phyloP scores from a whole-genome alignment of 1,140 invertebrate species.

The Conus ventricosus region DNA sequence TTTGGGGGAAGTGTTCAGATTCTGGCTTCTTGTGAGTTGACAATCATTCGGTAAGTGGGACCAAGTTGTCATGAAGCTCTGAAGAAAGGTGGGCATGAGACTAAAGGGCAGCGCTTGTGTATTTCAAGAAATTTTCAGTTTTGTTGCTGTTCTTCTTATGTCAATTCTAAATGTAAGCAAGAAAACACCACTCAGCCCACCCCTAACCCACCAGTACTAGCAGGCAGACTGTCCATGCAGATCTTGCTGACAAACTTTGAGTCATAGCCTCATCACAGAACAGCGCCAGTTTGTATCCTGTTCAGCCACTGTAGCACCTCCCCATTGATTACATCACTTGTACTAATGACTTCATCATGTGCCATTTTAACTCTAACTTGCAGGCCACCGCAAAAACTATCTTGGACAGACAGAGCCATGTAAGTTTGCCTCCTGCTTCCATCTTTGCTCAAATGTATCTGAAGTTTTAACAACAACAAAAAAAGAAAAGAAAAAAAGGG shows the following conservation, averaged over 20 bases:
- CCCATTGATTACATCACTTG: slow-evolving; percentile 22
- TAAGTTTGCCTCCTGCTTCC: slow-evolving; percentile 48
- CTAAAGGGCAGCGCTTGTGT: no score
- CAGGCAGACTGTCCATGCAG: slow-evolving; percentile 22
- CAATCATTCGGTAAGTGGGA: no score
- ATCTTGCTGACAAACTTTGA: slow-evolving; percentile 20
- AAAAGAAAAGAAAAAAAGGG: no score
- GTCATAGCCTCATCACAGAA: slow-evolving; percentile 19
- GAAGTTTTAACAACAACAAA: no score
- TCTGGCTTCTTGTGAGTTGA: no score
- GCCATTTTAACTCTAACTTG: slow-evolving; percentile 44
- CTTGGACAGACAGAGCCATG: slow-evolving; percentile 63
- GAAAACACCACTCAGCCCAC: no score
- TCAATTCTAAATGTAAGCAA: no score
- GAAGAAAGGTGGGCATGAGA: no score
- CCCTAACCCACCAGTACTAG: neutral
- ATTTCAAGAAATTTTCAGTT: no score
- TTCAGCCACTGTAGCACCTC: neutral
- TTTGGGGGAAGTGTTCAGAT: no score
- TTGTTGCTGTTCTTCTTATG: no score
- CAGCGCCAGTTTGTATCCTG: neutral
- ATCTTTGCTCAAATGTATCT: slow-evolving; percentile 23
- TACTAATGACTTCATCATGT: slow-evolving; percentile 40
- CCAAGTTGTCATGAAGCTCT: no score
- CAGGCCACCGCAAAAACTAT: slow-evolving; percentile 58